Conservation (phyloP, 1,140 invertebrate genomes). For the Nixonia krombeini region DNA sequence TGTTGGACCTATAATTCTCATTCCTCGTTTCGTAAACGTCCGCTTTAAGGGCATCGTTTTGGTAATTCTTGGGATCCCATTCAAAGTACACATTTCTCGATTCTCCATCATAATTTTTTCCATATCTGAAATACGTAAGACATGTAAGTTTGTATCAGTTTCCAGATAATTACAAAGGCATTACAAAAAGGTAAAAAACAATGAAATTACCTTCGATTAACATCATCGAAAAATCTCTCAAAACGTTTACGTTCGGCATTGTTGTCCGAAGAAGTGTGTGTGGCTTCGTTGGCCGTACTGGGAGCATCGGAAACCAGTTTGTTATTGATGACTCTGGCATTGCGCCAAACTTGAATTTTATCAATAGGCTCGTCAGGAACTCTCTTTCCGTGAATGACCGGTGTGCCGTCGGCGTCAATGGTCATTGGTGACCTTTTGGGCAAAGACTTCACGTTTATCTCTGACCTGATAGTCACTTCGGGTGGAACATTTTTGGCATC, state of each 20-base stretch:
- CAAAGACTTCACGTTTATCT: slow-evolving; percentile 60
- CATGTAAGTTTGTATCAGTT: too few species aligned
- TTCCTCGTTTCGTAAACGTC: slow-evolving; percentile 58
- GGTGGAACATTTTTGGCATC: slow-evolving; percentile 73
- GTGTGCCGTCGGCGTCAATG: slow-evolving; percentile 80
- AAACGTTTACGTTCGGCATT: slow-evolving; percentile 49
- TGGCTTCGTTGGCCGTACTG: not conserved
- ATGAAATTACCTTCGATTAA: slow-evolving; percentile 61
- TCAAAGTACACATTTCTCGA: slow-evolving; percentile 58
- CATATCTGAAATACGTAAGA: slow-evolving; percentile 59
- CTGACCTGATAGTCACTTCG: slow-evolving; percentile 78
- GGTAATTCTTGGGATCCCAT: slow-evolving; percentile 60
- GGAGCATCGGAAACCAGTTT: slow-evolving; percentile 75
- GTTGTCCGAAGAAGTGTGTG: slow-evolving; percentile 17
- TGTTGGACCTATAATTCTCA: slow-evolving; percentile 67
- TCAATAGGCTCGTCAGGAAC: slow-evolving; percentile 87
- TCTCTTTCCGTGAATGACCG: slow-evolving; percentile 84
- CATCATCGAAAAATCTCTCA: slow-evolving; percentile 60
- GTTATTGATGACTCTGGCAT: slow-evolving; percentile 88
- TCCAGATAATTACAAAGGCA: too few species aligned
- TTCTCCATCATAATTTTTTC: slow-evolving; percentile 52
- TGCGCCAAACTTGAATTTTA: slow-evolving; percentile 84
- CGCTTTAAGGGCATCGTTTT: slow-evolving; percentile 53
- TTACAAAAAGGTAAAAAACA: too few species aligned
- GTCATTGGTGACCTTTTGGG: slow-evolving; percentile 54